phyloP scores from a whole-genome alignment of 2,797 vertebrate species.

The Picus viridis region DNA sequence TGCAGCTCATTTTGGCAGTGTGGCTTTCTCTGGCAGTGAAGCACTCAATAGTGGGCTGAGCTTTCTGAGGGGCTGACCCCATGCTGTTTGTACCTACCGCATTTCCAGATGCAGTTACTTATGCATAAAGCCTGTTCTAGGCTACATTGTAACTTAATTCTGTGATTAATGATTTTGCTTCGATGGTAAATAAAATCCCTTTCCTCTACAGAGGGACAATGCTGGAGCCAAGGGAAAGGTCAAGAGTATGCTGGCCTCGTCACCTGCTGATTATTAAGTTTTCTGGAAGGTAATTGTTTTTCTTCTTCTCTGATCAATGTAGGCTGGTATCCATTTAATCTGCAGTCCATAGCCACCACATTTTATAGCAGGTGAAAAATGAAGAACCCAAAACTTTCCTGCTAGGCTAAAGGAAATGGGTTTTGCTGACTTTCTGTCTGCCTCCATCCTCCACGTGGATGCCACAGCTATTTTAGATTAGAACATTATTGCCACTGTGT shows the following conservation, averaged over 20 bases:
- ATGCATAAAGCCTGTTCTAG: neutral
- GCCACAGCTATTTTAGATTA: neutral
- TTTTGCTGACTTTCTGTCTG: neutral
- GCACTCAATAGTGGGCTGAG: neutral
- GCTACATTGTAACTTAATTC: neutral
- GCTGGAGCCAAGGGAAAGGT: neutral
- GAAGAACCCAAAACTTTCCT: neutral
- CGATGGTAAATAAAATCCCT: neutral
- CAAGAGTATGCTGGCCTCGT: neutral
- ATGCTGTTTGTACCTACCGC: neutral
- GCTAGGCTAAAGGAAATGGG: neutral
- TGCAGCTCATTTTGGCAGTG: neutral
- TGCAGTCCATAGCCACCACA: neutral
- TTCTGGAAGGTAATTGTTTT: slow-evolving; percentile 20
- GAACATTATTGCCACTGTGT: neutral
- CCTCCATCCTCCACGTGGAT: neutral
- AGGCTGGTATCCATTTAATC: slow-evolving; percentile 15
- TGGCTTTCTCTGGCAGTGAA: neutral
- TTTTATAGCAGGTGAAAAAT: slow-evolving; percentile 2
- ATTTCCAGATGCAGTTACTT: neutral
- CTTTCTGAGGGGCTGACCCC: slow-evolving; percentile 5
- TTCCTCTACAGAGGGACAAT: neutral
- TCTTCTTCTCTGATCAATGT: neutral
- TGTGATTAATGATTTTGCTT: slow-evolving; percentile 33
- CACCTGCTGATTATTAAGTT: slow-evolving; percentile 12